Base-by-base conservation (phyloP, 2,888 invertebrate genomes). In the Chrysolina oricalcia region DNA sequence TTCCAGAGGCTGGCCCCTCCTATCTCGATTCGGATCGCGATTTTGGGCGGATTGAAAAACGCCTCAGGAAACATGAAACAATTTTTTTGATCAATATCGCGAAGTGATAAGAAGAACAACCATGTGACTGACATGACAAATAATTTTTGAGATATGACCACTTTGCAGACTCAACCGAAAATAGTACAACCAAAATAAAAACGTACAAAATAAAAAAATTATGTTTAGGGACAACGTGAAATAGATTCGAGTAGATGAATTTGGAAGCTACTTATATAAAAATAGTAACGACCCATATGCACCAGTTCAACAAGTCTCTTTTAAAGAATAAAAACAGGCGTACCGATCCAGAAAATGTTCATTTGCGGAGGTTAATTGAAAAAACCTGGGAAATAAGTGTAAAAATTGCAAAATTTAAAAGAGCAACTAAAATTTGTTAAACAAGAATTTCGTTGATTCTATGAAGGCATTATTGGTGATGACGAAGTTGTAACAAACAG, bases 11-110 rank as follows among this genome's bases (percentile, higher is more conserved):
- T 17, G 62, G 70, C 23, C 67, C 41, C 53, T 43, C 50, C 17
- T 86, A 84, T 79, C 74, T 86, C 53, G 86, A 86, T 77, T 85
- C 83, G 21, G 85, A 86, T 71, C 43, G 85, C 73, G 83, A 86
- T 62, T 59, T 72, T 72, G 72, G 66, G 21, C 19, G 67, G 17
- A 72, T 72, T n/a, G 83, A 86, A 81, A 86, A 85, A 73, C 78
- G 81, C 48, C 68, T 86, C 27, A 76, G 84, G 63, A 83, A 82
- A 74, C 80, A 85, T 80, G 69, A 77, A 65, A 77, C 50, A 13
- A 74, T 77, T 46, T 77, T 41, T 59, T 43, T 76, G 72, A 64
- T 15, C 53, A 84, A 83, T 85, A 85, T 74, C 67, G 82, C 66
- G 77, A 81, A 40, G 82, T 85, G 27, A 82, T 83, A 62, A 68